Base-by-base conservation (phyloP, 2,888 invertebrate genomes). In the Cyrtodaria siliqua region DNA sequence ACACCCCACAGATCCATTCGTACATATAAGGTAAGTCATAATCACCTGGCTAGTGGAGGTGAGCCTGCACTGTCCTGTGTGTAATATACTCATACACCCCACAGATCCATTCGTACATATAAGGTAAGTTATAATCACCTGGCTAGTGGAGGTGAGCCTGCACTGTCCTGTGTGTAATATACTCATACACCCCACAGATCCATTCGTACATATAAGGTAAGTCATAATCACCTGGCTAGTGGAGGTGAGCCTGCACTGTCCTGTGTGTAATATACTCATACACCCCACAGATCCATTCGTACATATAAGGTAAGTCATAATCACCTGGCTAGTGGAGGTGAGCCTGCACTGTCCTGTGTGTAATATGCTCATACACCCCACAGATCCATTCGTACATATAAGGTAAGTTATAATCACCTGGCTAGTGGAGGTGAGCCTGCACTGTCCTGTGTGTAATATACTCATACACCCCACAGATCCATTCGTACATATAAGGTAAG, bases 401-500 rank as follows among this genome's bases (percentile, higher is more conserved):
- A 98, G 91, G 92, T 92, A 83, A 70, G 83, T 61, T 16, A 8
- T n/a, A n/a, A n/a, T n/a, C n/a, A n/a, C n/a, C n/a, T n/a, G n/a
- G n/a, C n/a, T n/a, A n/a, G n/a, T 78, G 76, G 98, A 98, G 91
- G 85, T 85, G 61, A 97, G 97, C 93, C 98, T 98, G 93, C 97
- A 97, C 29, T 99, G 99, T 94, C 99, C 99, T 92, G 97, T 97
- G 94, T 99, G 99, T 95, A 96, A 96, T 93, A 97, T 97, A 92
- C 97, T 99, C 77, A 99, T 99, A 91, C 99, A 99, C 94, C 99
- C 99, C 92, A 98, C 98, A 74, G 99, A 99, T 94, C 99, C 99
- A 16, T 94, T 99, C 79, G 98, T 99, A 93, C 99, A 99, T 92
- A 99, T 99, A 93, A 98, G 91, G 92, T 92, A 83, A 70, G 83